Percentiles rank a stretch among this genome's conserved stretches.
These are phyloP conservation scores for Lanius collurio DNA, from an alignment of 2,113 vertebrate species.

Conservation along the genomic window DNA sequence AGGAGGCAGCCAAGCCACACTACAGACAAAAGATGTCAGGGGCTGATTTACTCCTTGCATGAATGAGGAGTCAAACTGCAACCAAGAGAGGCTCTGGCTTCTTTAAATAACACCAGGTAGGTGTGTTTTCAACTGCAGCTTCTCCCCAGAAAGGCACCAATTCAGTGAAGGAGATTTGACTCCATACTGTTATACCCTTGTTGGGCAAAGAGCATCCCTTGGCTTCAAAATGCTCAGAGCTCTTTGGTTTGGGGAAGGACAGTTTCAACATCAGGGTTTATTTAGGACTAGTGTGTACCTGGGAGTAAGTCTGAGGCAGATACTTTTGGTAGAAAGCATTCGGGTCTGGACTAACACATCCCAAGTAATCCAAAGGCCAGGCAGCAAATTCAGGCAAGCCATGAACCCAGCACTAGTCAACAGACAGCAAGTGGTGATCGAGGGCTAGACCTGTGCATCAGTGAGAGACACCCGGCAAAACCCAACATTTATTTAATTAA, in stretches of 20 bases:
- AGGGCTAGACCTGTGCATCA: not conserved
- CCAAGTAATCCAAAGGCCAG: not conserved
- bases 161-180: not conserved
- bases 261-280: not conserved
- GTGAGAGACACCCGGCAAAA: not conserved
- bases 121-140: not conserved
- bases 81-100: not conserved
- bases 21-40: not conserved
- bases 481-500: not conserved
- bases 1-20: not conserved
- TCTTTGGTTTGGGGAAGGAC: not conserved
- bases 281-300: not conserved
- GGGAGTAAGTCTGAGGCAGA: not conserved
- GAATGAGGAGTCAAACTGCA: not conserved
- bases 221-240: not conserved
- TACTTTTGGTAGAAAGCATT: accelerated
- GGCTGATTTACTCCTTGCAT: not conserved
- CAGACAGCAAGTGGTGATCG: accelerated
- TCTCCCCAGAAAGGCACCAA: not conserved
- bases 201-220: not conserved
- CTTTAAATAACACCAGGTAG: not conserved
- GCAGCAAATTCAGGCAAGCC: not conserved
- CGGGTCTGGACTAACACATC: not conserved
- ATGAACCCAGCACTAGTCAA: not conserved
- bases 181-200: accelerated